Evolutionary conservation across 2,113 vertebrate genomes (phyloP), one percentile per base, ranked within the genome.

Genomic region (Myiozetetes cayanensis): DNA sequence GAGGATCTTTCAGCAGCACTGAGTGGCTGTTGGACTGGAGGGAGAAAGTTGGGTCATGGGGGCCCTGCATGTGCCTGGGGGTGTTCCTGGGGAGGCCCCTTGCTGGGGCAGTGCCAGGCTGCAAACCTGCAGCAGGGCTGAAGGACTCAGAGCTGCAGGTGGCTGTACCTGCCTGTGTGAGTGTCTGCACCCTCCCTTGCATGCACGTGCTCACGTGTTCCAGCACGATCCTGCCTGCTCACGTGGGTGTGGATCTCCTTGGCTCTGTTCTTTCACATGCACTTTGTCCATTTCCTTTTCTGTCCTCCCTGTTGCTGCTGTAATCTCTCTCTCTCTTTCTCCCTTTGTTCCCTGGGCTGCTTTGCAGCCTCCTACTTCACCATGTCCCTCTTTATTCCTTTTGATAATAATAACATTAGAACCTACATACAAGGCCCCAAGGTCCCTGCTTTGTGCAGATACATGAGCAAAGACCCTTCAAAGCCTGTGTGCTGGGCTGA

Each of bases 401-500:
- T 96, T 89, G 84, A 93, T 89, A 94, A 87, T 86, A 80, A 68
- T 73, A 90, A 86, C 85, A 55, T 79, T 73, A 79, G 86, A 92
- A 85, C 72, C 39, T 41, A 31, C 39, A 13, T n/a, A 33, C 73
- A 61, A 82, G 77, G 49, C 92, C 78, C 39, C 66, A 87, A 93
- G 88, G 96, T 93, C 93, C 35, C 80, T 52, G 70, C 92, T 96
- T 87, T 94, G 92, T 95, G 84, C 80, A 77, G 76, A 28, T 78
- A 43, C 44, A 28, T 77, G 87, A 66, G 91, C 91, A 81, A 93
- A 70, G 88, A 44, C 92, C 87, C 88, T 90, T 95, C 90, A 93
- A 90, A 95, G 94, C 70, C 27, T 39, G 19, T 39, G 47, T 49
- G 71, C 79, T 76, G 84, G n/a, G 35, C 75, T 82, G 55, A 71